Base-by-base conservation (phyloP, 2,113 vertebrate species). In the Takifugu flavidus region DNA sequence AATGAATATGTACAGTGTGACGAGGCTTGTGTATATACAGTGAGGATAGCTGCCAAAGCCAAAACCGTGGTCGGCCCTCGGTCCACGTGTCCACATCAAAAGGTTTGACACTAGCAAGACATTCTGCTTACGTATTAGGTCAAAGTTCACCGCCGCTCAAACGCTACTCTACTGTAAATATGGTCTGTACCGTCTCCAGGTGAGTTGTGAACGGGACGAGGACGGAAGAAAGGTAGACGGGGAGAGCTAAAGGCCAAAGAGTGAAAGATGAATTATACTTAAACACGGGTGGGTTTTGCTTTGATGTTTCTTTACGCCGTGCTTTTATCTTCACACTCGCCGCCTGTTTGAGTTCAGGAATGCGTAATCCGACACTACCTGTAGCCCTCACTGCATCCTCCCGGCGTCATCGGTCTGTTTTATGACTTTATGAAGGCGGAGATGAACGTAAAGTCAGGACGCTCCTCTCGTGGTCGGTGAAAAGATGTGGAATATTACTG, bases 21-120 rank as follows among this genome's bases (percentile, higher is more conserved):
- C 65, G 62, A 85, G 59, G 65, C 53, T 70, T 66, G 70, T 83
- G 72, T 78, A 74, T 78, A 74, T 77, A 77, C 52, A 70, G 56
- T 85, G 77, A 83, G 72, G 83, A 74, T 82, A 85, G 88, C 87
- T 89, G 85, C 82, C 85, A 80, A 86, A 88, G 82, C 72, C 72
- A 70, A 74, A n/a, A 80, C 65, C 44, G 47, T 72, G 75, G 67
- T 78, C 69, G 46, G 62, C 72, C 73, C 59, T 80, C 59, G 74
- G 75, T 77, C 70, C 56, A 12, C 70, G 39, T 68, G 69, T 70
- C 69, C 45, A 25, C 42, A 75, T 52, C 42, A 54, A 60, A 54
- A 68, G 54, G 42, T 42, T 65, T 47, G 39, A 86, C 66, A 85
- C 75, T 79, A 84, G 7, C 62, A 71, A 62, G 31, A 76, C 65